Percentiles rank a stretch among this genome's conserved stretches.
Evolutionary conservation across 1,140 invertebrate species (phyloP).

Genomic region (Apocrypta bakeri): DNA sequence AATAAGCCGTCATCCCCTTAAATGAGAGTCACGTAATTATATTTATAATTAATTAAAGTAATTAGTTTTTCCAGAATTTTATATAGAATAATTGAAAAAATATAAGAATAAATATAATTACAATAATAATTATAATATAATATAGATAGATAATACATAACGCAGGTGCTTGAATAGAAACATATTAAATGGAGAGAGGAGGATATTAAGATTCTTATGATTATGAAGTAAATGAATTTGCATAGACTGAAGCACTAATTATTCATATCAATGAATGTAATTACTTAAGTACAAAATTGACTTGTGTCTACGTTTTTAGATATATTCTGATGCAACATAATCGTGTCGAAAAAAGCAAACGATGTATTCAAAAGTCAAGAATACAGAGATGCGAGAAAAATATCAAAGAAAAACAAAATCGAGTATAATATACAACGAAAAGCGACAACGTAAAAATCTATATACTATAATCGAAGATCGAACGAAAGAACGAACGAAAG

Average conservation of each 20-base stretch:
- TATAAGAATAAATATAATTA: neutral
- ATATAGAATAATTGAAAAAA: slow-evolving; percentile 24
- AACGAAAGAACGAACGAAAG: neutral
- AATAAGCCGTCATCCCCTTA: too few relatives aligned
- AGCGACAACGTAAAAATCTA: slow-evolving; percentile 1
- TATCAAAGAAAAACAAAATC: slow-evolving; percentile 23
- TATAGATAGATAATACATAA: slow-evolving; percentile 11
- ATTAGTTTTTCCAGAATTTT: slow-evolving; percentile 34
- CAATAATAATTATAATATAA: neutral
- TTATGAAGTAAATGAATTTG: neutral
- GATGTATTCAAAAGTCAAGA: neutral
- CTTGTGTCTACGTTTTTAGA: slow-evolving; percentile 18
- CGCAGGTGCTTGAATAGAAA: slow-evolving; percentile 39
- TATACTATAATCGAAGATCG: slow-evolving; percentile 1
- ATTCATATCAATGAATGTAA: slow-evolving; percentile 45
- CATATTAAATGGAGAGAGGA: slow-evolving; percentile 13
- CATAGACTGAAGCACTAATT: slow-evolving; percentile 50
- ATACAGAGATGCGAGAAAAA: neutral
- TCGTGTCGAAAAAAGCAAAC: neutral
- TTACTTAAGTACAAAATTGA: slow-evolving; percentile 40
- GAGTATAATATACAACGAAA: slow-evolving; percentile 36
- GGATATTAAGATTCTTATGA: neutral
- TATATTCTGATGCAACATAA: neutral
- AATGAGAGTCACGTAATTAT: neutral
- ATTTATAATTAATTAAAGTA: neutral